Percentiles rank a stretch among this genome's conserved stretches.
phyloP scores from a whole-genome alignment of 2,888 invertebrate species.

The Caenorhabditis doughertyi region DNA sequence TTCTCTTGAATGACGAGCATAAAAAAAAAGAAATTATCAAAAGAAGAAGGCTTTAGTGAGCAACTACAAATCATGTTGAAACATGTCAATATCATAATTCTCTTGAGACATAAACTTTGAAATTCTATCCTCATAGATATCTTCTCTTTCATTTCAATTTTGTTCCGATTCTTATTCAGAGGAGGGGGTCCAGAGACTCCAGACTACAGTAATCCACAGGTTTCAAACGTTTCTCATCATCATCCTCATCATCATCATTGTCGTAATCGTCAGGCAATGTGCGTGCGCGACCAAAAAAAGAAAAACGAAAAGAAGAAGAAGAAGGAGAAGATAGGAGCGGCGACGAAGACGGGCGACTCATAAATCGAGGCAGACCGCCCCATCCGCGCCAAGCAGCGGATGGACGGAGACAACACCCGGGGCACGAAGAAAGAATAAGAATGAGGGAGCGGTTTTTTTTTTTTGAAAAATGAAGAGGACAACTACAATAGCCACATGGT shows the following conservation, averaged over 20 bases:
- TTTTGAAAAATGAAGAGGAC: conserved; percentile 35
- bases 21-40: conserved; percentile 9
- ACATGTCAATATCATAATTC: conserved; percentile 24
- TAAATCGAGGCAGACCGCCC: conserved; percentile 58
- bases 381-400: conserved; percentile 61
- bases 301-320: conserved; percentile 26
- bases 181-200: not conserved
- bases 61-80: conserved; percentile 21
- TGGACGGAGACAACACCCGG: conserved; percentile 55
- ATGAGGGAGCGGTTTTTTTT: conserved; percentile 53
- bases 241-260: conserved; percentile 24
- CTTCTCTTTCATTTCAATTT: not conserved
- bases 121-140: not conserved
- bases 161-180: not conserved
- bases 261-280: conserved; percentile 35
- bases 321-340: conserved; percentile 31
- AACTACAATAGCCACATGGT: conserved; percentile 54
- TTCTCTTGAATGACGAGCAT: not conserved
- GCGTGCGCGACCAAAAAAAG: conserved; percentile 40
- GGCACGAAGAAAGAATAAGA: conserved; percentile 42
- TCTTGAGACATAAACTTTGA: conserved; percentile 1
- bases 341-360: conserved; percentile 54
- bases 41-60: conserved; percentile 13
- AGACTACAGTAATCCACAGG: conserved; percentile 30
- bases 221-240: conserved; percentile 47